phyloP scores from a whole-genome alignment of 1,140 invertebrate genomes.

The Andricus grossulariae region DNA sequence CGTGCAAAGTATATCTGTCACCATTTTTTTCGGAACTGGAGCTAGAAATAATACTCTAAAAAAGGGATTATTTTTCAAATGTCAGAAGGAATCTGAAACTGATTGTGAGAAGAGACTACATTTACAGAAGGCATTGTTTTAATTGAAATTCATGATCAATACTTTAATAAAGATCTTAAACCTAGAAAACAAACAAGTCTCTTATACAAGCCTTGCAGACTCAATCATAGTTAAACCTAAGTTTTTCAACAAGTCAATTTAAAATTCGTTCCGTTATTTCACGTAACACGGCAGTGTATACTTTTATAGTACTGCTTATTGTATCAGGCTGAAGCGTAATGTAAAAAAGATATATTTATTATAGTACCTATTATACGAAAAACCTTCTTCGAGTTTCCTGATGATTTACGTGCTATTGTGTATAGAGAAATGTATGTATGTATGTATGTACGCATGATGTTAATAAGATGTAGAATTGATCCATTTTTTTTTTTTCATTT shows the following conservation, averaged over 20 bases:
- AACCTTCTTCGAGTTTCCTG: constrained; percentile 9
- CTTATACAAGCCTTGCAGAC: neutral
- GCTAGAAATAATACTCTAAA: too few relatives aligned
- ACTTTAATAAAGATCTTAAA: too few relatives aligned
- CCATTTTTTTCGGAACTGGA: too few relatives aligned
- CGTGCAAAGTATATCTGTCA: neutral
- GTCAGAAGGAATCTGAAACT: too few relatives aligned
- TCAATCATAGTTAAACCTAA: neutral
- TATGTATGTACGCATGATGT: constrained; percentile 9
- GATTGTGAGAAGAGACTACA: too few relatives aligned
- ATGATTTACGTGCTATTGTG: constrained; percentile 32
- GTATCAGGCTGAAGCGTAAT: neutral
- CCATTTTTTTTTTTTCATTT: too few relatives aligned
- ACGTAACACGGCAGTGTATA: neutral
- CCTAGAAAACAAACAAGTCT: too few relatives aligned
- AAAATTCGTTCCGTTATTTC: constrained; percentile 4
- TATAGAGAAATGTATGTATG: neutral
- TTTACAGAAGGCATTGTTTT: too few relatives aligned
- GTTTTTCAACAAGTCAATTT: neutral
- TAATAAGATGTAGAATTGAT: too few relatives aligned
- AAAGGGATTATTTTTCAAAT: too few relatives aligned
- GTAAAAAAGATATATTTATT: neutral
- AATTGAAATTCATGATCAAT: too few relatives aligned
- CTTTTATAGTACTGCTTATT: neutral
- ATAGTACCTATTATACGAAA: constrained; percentile 1